These are phyloP conservation scores for Pseudomugil gertrudae DNA, from an alignment of 2,797 vertebrate genomes.

Conservation along the genomic window DNA sequence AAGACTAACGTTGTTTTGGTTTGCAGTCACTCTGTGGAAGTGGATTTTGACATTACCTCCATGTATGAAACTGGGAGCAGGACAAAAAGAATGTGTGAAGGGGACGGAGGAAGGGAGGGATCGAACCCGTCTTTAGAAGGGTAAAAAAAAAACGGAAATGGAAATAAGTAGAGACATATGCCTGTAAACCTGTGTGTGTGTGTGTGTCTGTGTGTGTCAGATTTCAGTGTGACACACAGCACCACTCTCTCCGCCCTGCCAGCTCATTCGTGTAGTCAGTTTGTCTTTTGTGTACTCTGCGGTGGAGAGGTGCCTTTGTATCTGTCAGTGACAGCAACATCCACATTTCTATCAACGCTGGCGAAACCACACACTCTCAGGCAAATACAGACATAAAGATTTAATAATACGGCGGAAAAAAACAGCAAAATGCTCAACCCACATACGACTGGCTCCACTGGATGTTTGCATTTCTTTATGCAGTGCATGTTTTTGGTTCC, in stretches of 20 bases:
- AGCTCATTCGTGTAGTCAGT: slow-evolving; percentile 67
- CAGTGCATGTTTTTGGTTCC: slow-evolving; percentile 59
- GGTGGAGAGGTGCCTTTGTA: slow-evolving; percentile 25
- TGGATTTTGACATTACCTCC: slow-evolving; percentile 70
- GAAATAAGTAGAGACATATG: slow-evolving; percentile 69
- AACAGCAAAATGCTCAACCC: slow-evolving; percentile 14
- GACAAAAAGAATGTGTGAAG: slow-evolving; percentile 27
- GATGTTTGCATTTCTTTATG: slow-evolving; percentile 36
- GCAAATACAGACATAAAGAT: slow-evolving; percentile 17
- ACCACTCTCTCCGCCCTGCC: slow-evolving; percentile 60
- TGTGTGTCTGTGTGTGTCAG: slow-evolving; percentile 30
- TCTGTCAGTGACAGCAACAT: slow-evolving; percentile 34
- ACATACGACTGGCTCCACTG: slow-evolving; percentile 52
- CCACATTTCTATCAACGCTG: slow-evolving; percentile 37
- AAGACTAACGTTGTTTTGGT: slow-evolving; percentile 78
- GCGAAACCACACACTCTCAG: slow-evolving; percentile 9
- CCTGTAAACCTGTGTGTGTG: slow-evolving; percentile 43
- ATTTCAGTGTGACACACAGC: slow-evolving; percentile 51
- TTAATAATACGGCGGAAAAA: slow-evolving; percentile 34
- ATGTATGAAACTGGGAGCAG: slow-evolving; percentile 45
- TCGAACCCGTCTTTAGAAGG: slow-evolving; percentile 19
- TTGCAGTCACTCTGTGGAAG: slow-evolving; percentile 68
- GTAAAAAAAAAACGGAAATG: slow-evolving; percentile 56
- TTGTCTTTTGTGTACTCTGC: slow-evolving; percentile 52
- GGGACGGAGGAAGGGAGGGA: slow-evolving; percentile 18